Evolutionary conservation across 2,888 invertebrate genomes (phyloP), one percentile per base, ranked within the genome.

Genomic region (Pasiphila rectangulata): DNA sequence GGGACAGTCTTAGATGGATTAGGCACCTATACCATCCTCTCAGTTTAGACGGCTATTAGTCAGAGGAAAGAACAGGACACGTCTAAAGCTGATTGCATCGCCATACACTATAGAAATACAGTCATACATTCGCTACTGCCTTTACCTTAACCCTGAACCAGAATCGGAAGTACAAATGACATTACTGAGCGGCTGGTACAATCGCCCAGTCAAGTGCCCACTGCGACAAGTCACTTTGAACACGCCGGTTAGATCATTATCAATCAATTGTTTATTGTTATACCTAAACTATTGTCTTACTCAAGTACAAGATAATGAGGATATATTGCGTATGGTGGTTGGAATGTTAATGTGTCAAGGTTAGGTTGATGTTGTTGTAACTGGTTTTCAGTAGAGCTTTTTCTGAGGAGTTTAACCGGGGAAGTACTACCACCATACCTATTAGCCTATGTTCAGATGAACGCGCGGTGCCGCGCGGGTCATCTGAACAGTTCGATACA

Each of bases 141-240:
- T 49, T 15, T 63, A 10, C 27, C 38, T 56, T 51, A 44, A 4
- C 16, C 57, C 54, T 51, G 42, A 5, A 21, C 56, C 54, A 20
- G 71, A 69, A 67, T 79, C 80, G 81, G 79, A 83, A 80, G 76
- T 79, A 63, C 61, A 68, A 77, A 72, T 74, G 67, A 72, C 63
- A 69, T 68, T 63, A 72, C 64, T 64, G 59, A 64, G 66, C 57
- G 57, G 64, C 59, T 34, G 6, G 66, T 47, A 73, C 69, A 69
- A n/a, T 34, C 24, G 73, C 71, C 76, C 76, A 74, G 45, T 66
- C 52, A 69, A 75, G 67, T 50, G 53, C 58, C 56, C 54, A 41
- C 56, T 56, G 63, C 64, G 65, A 25, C 51, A 53, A 58, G 51
- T 56, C 57, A 48, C 59, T 72, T 72, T 69, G 59, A 49, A 45